Conservation (phyloP, 2,888 invertebrate genomes). For the Campoplex nolae region DNA sequence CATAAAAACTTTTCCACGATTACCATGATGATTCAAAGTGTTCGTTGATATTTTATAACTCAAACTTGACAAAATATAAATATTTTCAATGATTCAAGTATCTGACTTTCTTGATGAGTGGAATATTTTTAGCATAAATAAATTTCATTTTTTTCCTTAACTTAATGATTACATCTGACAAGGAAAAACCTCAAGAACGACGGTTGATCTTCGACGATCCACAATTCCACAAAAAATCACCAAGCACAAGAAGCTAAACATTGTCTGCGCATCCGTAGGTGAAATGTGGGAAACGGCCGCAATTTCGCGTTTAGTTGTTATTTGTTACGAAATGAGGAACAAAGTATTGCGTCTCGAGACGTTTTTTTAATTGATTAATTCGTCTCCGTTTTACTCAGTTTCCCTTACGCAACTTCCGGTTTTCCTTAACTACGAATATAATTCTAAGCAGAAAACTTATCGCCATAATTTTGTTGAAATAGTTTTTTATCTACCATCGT, state of each 20-base stretch:
- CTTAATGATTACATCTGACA: conserved; percentile 78
- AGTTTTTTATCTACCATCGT: not conserved
- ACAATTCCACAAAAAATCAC: conserved; percentile 74
- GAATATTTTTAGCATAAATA: not conserved
- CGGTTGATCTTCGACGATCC: conserved; percentile 80
- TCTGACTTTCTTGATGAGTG: not conserved
- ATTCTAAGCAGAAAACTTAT: not conserved
- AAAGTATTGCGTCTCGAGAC: not conserved
- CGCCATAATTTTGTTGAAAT: not conserved
- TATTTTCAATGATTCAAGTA: not conserved
- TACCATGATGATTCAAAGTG: not conserved
- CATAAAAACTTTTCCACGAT: not conserved
- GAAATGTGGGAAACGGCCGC: not conserved
- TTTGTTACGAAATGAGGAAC: not conserved
- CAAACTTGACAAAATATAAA: not conserved
- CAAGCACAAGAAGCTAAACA: conserved; percentile 46
- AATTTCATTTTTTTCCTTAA: conserved; percentile 77
- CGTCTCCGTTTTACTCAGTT: not conserved
- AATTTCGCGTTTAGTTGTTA: not conserved
- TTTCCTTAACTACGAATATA: not conserved
- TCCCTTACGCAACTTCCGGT: not conserved
- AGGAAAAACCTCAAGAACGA: conserved; percentile 76
- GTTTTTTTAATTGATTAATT: not conserved
- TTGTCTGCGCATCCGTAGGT: no score
- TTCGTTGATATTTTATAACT: not conserved